Base-by-base conservation (phyloP, 2,113 vertebrate species). In the Isurus oxyrinchus region DNA sequence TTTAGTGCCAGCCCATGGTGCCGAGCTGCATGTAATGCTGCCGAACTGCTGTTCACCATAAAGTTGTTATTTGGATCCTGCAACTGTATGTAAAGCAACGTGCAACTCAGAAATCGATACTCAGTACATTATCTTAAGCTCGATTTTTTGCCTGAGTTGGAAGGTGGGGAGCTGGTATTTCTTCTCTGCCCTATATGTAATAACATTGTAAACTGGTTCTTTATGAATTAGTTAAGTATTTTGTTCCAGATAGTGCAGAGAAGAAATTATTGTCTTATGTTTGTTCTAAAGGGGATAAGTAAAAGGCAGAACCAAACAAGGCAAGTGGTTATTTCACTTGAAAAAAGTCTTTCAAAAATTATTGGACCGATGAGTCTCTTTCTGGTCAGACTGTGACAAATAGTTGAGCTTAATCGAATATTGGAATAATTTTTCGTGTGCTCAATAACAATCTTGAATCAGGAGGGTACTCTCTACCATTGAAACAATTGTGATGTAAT, bases 191-290 rank as follows among this genome's bases (percentile, higher is more conserved):
- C 8, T 59, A 5, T 59, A 14, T 59, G 13, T 16, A 91, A 59
- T 91, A 27, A n/a, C 88, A 59, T 61, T 57, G 88, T 61, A 91
- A 91, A 91, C 40, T 19, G 21, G 40, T 84, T 49, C 40, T 84
- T 84, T 44, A 21, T 84, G 40, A 91, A 59, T 91, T 13, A 55
- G 57, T 31, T 14, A 6, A 5, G 31, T 1, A 35, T 59, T 35
- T 3, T 90, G 49, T 31, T 57, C 49, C 23, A 11, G 8, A 31
- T 55, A 27, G 25, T 57, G 87, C 21, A 25, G 44, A 88, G 86
- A 49, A 88, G 49, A 88, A 88, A 88, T 88, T 23, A 88, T 55
- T 88, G 23, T 88, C 49, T 55, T 88, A 88, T 55, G 86, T 88
- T 25, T 8, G 86, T 3, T 49, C 86, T 23, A 88, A 55, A 90